A percentile compares a stretch with the other conserved stretches of the same genome.
phyloP scores from a whole-genome alignment of 2,888 invertebrate species.

The Lasioglossum figueresi region DNA sequence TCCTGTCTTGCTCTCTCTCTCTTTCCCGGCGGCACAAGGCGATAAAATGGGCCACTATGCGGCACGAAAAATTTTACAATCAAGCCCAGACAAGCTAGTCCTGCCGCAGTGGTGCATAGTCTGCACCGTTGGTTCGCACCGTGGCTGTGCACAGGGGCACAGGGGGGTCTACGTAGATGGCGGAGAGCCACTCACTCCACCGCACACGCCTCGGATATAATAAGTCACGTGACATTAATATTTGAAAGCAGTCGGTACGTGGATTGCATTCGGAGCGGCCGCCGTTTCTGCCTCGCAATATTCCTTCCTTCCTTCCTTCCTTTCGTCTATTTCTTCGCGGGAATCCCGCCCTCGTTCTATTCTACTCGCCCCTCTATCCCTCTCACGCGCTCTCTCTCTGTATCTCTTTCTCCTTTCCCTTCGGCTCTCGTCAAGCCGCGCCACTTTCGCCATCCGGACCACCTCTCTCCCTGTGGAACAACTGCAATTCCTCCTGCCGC shows the following conservation, averaged over 20 bases:
- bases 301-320: slow-evolving; percentile 73
- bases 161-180: slow-evolving; percentile 58
- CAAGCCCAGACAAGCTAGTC: slow-evolving; percentile 76
- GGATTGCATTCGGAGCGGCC: slow-evolving; percentile 82
- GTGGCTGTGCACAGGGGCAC: slow-evolving; percentile 32
- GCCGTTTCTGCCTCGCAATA: slow-evolving; percentile 76
- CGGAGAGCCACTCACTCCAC: slow-evolving; percentile 77
- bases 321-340: slow-evolving; percentile 66
- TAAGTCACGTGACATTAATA: slow-evolving; percentile 84
- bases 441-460: slow-evolving; percentile 33
- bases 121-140: slow-evolving; percentile 70
- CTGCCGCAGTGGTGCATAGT: slow-evolving; percentile 70
- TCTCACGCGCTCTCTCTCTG: neutral
- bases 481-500: slow-evolving; percentile 36
- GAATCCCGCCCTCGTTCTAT: slow-evolving; percentile 33
- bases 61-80: slow-evolving; percentile 79
- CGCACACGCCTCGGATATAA: slow-evolving; percentile 82
- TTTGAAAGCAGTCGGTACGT: slow-evolving; percentile 84
- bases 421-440: slow-evolving; percentile 39
- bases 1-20: neutral
- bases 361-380: neutral
- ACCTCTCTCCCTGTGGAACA: slow-evolving; percentile 26
- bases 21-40: slow-evolving; percentile 62
- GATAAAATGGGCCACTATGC: slow-evolving; percentile 79
- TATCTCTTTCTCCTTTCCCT: neutral